These are phyloP conservation scores for Ceramica pisi DNA, from an alignment of 2,888 invertebrate genomes.

Conservation along the genomic window DNA sequence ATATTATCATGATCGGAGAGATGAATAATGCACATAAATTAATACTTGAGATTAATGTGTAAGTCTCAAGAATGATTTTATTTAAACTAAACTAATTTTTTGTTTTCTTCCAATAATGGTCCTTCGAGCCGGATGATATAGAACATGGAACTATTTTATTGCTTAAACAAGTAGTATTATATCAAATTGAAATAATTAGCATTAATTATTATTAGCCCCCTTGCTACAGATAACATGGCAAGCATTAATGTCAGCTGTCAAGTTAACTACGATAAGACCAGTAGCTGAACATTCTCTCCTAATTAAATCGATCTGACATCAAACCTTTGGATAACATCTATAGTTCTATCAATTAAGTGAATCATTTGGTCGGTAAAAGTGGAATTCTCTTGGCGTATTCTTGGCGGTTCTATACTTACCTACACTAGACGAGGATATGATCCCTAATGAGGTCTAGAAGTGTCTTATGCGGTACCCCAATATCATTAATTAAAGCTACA, in stretches of 20 bases:
- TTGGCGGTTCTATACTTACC: neutral
- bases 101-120: neutral
- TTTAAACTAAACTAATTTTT: neutral
- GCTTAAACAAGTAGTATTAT: neutral
- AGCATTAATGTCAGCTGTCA: slow-evolving; percentile 38
- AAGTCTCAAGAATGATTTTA: too few species aligned
- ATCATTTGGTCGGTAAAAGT: slow-evolving; percentile 31
- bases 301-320: slow-evolving; percentile 51
- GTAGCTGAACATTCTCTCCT: slow-evolving; percentile 37
- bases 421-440: neutral
- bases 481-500: slow-evolving; percentile 1
- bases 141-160: neutral
- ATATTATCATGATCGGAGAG: slow-evolving; percentile 1
- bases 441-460: neutral
- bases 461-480: neutral
- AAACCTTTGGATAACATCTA: slow-evolving; percentile 36
- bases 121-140: neutral
- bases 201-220: neutral
- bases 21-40: neutral
- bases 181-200: neutral
- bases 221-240: slow-evolving; percentile 10
- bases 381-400: neutral
- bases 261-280: slow-evolving; percentile 40
- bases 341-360: slow-evolving; percentile 33
- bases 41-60: neutral